A percentile compares a stretch with the other conserved stretches of the same genome.
Evolutionary conservation across 2,113 vertebrate species (phyloP).

Genomic region (Chaenocephalus aceratus): DNA sequence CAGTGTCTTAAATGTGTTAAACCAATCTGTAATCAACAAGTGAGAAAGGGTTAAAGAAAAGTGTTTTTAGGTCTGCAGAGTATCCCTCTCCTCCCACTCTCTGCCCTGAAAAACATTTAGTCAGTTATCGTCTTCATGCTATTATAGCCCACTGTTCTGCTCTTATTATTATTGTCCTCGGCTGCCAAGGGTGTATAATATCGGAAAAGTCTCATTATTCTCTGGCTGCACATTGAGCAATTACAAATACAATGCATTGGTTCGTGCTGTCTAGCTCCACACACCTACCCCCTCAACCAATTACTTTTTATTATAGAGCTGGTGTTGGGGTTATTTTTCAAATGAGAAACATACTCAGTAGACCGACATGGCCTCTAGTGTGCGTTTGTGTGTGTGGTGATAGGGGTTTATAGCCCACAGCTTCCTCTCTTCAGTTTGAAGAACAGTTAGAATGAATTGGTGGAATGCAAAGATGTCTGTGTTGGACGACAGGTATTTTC

Average conservation of each 20-base stretch:
- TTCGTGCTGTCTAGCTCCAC: not conserved
- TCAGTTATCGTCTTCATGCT: not conserved
- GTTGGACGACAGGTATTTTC: not conserved
- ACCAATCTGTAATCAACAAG: not conserved
- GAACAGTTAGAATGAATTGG: not conserved
- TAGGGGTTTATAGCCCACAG: not conserved
- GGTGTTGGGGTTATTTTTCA: constrained; percentile 38
- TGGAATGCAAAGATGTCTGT: not conserved
- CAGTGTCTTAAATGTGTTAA: not conserved
- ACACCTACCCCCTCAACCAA: constrained; percentile 12
- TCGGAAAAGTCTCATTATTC: constrained; percentile 60
- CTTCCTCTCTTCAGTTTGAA: not conserved
- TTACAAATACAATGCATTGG: constrained; percentile 43
- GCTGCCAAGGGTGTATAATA: constrained; percentile 42
- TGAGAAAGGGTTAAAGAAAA: not conserved
- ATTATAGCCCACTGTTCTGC: constrained; percentile 30
- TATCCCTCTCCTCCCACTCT: constrained; percentile 11
- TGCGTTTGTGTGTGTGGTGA: not conserved
- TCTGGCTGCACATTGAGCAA: constrained; percentile 52
- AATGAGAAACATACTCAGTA: constrained; percentile 41
- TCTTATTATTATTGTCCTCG: constrained; percentile 38
- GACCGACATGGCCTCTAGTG: constrained; percentile 18
- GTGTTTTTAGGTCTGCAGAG: not conserved
- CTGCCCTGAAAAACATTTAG: constrained; percentile 17
- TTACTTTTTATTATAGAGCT: constrained; percentile 47